A percentile compares a stretch with the other conserved stretches of the same genome.
phyloP scores from a whole-genome alignment of 2,113 vertebrate genomes.

The Peromyscus leucopus region DNA sequence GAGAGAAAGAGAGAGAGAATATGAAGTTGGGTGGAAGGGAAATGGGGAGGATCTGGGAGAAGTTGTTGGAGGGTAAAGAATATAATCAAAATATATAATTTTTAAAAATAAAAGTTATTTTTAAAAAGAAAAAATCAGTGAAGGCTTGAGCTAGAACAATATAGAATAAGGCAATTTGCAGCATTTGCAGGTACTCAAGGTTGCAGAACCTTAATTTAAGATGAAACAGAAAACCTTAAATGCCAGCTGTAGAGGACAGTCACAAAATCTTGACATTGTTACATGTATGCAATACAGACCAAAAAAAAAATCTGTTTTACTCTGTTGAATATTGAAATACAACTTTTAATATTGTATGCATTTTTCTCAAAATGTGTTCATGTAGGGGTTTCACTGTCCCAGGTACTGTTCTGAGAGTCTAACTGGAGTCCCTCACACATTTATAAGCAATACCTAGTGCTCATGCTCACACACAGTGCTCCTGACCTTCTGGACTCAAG shows the following conservation, averaged over 20 bases:
- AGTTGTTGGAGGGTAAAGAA: not conserved
- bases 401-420: not conserved
- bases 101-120: not conserved
- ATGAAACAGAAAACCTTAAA: not conserved
- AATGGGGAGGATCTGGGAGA: not conserved
- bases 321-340: not conserved
- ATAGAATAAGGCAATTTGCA: not conserved
- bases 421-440: not conserved
- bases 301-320: not conserved
- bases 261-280: not conserved
- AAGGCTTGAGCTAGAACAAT: not conserved
- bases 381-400: not conserved
- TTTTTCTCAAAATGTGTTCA: not conserved
- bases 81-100: not conserved
- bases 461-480: not conserved
- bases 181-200: not conserved
- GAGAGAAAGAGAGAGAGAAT: not conserved
- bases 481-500: not conserved
- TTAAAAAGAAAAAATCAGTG: not conserved
- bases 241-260: not conserved
- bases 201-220: not conserved
- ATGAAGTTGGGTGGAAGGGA: not conserved
- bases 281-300: not conserved
- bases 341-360: not conserved
- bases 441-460: not conserved